A percentile compares a stretch with the other conserved stretches of the same genome.
phyloP scores from a whole-genome alignment of 2,797 vertebrate species.

The Rhodeus uyekii region DNA sequence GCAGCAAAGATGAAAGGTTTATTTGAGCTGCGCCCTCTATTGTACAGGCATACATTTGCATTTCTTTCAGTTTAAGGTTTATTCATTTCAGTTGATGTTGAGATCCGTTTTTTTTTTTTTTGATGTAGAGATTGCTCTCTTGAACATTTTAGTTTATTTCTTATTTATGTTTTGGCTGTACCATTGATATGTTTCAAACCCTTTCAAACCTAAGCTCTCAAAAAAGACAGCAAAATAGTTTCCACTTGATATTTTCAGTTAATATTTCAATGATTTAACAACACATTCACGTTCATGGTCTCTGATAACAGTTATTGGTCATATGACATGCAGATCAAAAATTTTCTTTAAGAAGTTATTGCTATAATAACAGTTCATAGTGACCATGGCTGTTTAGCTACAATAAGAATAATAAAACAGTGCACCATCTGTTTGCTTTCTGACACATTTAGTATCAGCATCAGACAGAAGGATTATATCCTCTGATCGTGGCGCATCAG shows the following conservation, averaged over 20 bases:
- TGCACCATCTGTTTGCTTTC: not conserved
- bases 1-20: too few relatives aligned
- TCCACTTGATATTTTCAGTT: not conserved
- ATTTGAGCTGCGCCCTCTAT: too few relatives aligned
- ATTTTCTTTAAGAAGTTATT: not conserved
- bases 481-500: conserved; percentile 25
- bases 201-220: not conserved
- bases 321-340: not conserved
- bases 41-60: too few relatives aligned
- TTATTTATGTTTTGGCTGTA: too few relatives aligned
- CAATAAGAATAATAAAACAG: not conserved
- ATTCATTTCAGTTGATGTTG: too few relatives aligned
- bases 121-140: conserved; percentile 32
- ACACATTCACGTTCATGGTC: not conserved
- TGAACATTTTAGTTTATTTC: not conserved
- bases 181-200: too few relatives aligned
- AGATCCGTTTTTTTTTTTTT: too few relatives aligned
- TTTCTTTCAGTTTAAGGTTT: too few relatives aligned
- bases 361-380: not conserved
- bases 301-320: not conserved
- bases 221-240: too few relatives aligned
- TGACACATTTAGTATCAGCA: conserved; percentile 1
- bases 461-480: conserved; percentile 65
- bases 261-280: not conserved
- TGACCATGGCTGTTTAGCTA: not conserved